Conservation (phyloP, 2,797 vertebrate genomes). For the Hephaestus fuliginosus region DNA sequence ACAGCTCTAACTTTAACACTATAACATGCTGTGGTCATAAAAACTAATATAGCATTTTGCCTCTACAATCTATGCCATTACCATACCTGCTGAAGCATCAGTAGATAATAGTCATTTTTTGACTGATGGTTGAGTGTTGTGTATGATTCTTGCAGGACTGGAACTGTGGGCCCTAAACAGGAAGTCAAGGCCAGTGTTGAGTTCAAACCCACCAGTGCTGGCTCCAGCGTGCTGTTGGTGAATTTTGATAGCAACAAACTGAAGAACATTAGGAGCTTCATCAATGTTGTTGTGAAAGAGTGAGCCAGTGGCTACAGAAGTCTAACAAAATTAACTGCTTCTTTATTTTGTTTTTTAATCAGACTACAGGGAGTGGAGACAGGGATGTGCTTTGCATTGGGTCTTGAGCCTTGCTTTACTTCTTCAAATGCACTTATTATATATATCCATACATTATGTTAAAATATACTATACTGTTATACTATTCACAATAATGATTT, state of each 20-base stretch:
- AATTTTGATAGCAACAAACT: slow-evolving; percentile 91
- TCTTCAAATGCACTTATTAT: neutral
- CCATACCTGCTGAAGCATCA: neutral
- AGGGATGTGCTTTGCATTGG: rapidly evolving
- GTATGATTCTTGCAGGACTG: slow-evolving; percentile 65
- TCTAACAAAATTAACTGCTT: neutral
- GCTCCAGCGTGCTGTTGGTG: slow-evolving; percentile 87
- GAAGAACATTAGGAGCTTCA: slow-evolving; percentile 87
- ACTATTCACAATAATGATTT: neutral
- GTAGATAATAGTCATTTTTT: neutral
- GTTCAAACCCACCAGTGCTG: slow-evolving; percentile 79
- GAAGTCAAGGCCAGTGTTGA: slow-evolving; percentile 80
- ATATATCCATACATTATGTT: neutral
- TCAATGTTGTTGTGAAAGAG: slow-evolving; percentile 84
- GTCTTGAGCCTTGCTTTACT: rapidly evolving
- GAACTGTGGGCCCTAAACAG: slow-evolving; percentile 72
- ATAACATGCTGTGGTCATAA: neutral
- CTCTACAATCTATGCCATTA: neutral
- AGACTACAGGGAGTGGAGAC: neutral
- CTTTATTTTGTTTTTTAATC: neutral
- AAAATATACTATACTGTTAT: neutral
- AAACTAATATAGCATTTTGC: neutral
- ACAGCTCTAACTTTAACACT: neutral
- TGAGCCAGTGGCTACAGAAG: neutral
- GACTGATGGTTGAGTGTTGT: neutral